Base-by-base conservation (phyloP, 2,113 vertebrate species). In the Ammodramus savannarum region DNA sequence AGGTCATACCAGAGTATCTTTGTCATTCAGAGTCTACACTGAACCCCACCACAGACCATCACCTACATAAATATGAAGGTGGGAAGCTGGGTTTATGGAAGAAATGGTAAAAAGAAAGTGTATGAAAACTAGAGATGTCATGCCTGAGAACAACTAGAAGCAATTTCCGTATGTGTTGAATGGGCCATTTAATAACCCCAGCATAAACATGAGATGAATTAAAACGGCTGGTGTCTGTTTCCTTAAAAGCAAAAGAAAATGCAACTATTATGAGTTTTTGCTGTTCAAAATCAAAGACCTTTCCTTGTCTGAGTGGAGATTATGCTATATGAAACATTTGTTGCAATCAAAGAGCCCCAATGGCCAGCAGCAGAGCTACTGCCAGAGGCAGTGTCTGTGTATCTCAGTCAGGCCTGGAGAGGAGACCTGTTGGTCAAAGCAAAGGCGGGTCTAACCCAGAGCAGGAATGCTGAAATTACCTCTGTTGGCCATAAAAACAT, bases 211-310 rank as follows among this genome's bases (percentile, higher is more conserved):
- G n/a, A 72, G 34, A 20, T 13, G 69, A 86, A 61, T 59, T 67
- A n/a, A 76, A 79, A 43, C 13, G 43, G 11, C 59, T 59, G 46
- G 11, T 41, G 20, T 51, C 49, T 74, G n/a, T 85, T 96, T 86
- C 49, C 67, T 90, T 94, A 89, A 94, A 87, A 97, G 61, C 38
- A 87, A 91, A 89, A 63, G 25, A 66, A 90, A 82, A 72, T 11
- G 41, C 8, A 88, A 25, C 41, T 75, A n/a, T 83, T 85, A 39
- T 0, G 18, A 73, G 21, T 19, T 95, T 95, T 69, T 77, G 10
- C 83, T 62, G 34, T 52, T 95, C 44, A 85, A 80, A 90, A 85
- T 39, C 67, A 34, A 51, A 32, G 48, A 20, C 15, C 13, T 82
- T 87, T 89, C 36, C 23, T 23, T 82, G 26, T 23, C 62, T 73